Percentiles rank a stretch among this genome's conserved stretches.
Conservation (phyloP, 2,888 invertebrate species). For the Sepiola atlantica region DNA sequence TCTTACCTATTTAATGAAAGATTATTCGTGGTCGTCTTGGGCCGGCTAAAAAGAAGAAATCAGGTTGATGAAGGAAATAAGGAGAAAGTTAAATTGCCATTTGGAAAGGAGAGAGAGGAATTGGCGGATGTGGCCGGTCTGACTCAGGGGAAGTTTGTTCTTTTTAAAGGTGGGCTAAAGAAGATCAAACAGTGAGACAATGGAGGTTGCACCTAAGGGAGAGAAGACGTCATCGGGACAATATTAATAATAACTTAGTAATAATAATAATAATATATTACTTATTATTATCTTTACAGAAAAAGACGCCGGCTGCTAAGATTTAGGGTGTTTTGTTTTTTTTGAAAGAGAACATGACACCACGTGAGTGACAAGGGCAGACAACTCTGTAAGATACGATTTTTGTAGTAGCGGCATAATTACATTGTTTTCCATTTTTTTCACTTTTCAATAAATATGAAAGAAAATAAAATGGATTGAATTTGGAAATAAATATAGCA, state of each 20-base stretch:
- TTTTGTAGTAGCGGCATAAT: not conserved
- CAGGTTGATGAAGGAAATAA: not conserved
- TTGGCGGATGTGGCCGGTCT: not conserved
- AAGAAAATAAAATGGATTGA: not conserved
- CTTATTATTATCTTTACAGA: not conserved
- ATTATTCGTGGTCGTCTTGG: not conserved
- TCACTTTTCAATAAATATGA: too few species aligned
- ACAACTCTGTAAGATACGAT: not conserved
- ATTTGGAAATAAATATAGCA: not conserved
- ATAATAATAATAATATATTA: not conserved
- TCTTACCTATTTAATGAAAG: not conserved
- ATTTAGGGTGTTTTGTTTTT: not conserved
- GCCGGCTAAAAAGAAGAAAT: not conserved
- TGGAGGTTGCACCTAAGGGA: not conserved
- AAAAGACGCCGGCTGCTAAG: not conserved
- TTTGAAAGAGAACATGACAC: not conserved
- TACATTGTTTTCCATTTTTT: too few species aligned
- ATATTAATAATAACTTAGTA: not conserved
- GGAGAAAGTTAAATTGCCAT: not conserved
- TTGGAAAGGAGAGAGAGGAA: not conserved
- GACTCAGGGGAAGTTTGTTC: not conserved
- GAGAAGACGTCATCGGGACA: not conserved
- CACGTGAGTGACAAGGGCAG: conserved; percentile 32
- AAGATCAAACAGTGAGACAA: not conserved
- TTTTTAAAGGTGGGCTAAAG: not conserved